These are phyloP conservation scores for Oscheius sp. DNA, from an alignment of 1,140 invertebrate genomes.

Conservation along the genomic window DNA sequence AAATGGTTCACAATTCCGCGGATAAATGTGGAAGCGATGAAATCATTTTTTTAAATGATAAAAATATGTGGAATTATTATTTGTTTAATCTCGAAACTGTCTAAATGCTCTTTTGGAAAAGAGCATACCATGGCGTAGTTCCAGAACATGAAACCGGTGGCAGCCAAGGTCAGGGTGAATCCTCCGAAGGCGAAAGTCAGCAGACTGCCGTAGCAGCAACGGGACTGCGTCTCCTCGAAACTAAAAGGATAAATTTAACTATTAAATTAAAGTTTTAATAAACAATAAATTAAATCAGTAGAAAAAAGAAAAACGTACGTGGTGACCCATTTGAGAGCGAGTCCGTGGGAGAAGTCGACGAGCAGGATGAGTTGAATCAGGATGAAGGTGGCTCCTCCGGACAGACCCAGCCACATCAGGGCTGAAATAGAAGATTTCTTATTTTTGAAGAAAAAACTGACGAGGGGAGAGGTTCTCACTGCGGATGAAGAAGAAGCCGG, in stretches of 20 bases:
- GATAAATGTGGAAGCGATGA: no score
- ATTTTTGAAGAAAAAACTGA: constrained; percentile 40
- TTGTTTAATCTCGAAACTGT: no score
- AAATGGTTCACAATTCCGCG: no score
- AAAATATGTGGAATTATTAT: no score
- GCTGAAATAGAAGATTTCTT: constrained; percentile 63
- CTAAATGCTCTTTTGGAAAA: no score
- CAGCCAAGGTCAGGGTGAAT: constrained; percentile 78
- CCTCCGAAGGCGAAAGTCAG: constrained; percentile 78
- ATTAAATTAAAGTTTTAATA: neutral
- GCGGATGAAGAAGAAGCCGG: constrained; percentile 96
- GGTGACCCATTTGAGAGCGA: constrained; percentile 89
- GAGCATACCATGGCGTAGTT: constrained; percentile 79
- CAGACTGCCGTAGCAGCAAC: constrained; percentile 78
- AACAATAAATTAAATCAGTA: neutral
- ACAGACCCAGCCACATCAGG: constrained; percentile 98
- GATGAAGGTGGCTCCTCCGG: constrained; percentile 93
- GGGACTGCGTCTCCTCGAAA: constrained; percentile 81
- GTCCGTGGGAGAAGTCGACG: constrained; percentile 93
- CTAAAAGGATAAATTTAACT: neutral
- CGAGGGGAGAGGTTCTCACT: constrained; percentile 72
- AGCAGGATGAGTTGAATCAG: constrained; percentile 92
- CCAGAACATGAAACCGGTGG: constrained; percentile 81
- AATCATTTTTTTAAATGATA: no score
- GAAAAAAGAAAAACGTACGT: constrained; percentile 62